A percentile compares a stretch with the other conserved stretches of the same genome.
These are phyloP conservation scores for Alouatta palliata DNA, from an alignment of 2,113 vertebrate genomes.

Conservation along the genomic window DNA sequence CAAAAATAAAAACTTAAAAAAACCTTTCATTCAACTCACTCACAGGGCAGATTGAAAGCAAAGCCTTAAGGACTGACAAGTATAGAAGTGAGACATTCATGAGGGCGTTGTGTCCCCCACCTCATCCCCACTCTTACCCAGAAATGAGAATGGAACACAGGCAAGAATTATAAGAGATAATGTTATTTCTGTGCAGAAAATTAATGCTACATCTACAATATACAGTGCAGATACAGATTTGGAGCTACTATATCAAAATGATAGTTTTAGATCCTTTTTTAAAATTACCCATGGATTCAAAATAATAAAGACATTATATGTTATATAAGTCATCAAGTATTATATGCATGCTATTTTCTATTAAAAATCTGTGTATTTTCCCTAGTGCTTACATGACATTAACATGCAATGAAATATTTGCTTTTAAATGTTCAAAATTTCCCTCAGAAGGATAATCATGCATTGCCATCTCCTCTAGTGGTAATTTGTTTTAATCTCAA, in stretches of 20 bases:
- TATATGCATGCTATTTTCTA: background rate
- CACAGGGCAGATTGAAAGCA: background rate
- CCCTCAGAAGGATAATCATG: background rate
- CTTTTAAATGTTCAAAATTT: slow-evolving; percentile 14
- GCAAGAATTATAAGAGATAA: background rate
- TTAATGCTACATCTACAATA: background rate
- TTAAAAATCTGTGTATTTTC: slow-evolving; percentile 1
- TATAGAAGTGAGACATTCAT: background rate
- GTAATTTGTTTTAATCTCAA: slow-evolving; percentile 2
- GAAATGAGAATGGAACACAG: background rate
- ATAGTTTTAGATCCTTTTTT: background rate
- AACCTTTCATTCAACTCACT: background rate
- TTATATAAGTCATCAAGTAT: background rate
- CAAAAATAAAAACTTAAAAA: background rate
- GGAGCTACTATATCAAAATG: background rate
- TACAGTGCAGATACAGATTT: background rate
- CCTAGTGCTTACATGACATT: background rate
- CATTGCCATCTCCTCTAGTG: background rate
- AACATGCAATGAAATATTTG: slow-evolving; percentile 1
- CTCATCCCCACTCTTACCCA: background rate
- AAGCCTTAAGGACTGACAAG: background rate
- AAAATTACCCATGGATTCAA: background rate
- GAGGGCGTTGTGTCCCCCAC: background rate
- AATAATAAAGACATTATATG: background rate
- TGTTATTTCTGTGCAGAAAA: background rate